These are phyloP conservation scores for Micronisus gabar DNA, from an alignment of 2,113 vertebrate species.

Conservation along the genomic window DNA sequence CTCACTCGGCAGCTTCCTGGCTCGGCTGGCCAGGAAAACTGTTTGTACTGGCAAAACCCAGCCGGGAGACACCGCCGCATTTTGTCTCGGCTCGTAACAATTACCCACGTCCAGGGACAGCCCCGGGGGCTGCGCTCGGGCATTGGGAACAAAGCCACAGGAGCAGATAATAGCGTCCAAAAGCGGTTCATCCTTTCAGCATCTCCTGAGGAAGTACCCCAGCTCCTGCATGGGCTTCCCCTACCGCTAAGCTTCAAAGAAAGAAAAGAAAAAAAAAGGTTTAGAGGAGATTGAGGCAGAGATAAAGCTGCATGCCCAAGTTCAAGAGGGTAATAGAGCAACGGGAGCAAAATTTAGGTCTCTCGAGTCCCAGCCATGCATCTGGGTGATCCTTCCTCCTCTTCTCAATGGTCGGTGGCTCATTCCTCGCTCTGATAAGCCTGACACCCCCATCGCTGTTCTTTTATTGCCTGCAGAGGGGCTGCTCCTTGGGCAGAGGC, in stretches of 20 bases:
- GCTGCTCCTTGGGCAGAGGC: neutral
- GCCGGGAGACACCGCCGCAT: rapidly evolving
- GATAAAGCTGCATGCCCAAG: neutral
- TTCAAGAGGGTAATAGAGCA: neutral
- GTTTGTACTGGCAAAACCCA: neutral
- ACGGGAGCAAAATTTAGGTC: neutral
- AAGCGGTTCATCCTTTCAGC: neutral
- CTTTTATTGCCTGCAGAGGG: neutral
- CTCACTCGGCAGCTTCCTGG: neutral
- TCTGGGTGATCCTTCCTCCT: neutral
- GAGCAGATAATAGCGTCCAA: neutral
- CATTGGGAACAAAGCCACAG: rapidly evolving
- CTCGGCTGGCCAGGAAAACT: neutral
- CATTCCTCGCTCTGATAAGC: neutral
- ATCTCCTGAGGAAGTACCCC: neutral
- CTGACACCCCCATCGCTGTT: rapidly evolving
- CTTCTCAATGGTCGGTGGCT: neutral
- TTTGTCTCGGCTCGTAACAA: neutral
- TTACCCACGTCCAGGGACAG: neutral
- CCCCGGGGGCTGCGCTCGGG: neutral
- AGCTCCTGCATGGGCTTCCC: neutral
- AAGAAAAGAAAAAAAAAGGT: neutral
- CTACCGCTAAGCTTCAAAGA: neutral
- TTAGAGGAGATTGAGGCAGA: neutral
- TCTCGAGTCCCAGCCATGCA: neutral